phyloP scores from a whole-genome alignment of 1,140 invertebrate genomes.

The Medauroidea extradentata region DNA sequence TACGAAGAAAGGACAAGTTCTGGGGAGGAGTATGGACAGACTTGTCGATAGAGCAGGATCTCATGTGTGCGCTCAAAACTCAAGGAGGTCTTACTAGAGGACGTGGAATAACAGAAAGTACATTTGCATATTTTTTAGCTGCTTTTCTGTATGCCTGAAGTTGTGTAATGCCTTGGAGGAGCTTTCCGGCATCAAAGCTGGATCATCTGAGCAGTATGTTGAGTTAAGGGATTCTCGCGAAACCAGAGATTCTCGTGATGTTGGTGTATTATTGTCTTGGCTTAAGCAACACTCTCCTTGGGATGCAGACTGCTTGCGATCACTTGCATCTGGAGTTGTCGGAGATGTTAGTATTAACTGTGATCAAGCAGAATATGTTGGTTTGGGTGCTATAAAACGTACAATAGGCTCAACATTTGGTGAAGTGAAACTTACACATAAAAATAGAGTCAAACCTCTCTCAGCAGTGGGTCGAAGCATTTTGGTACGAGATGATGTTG shows the following conservation, averaged over 20 bases:
- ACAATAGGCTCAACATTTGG: slow-evolving; percentile 14
- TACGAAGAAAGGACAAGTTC: slow-evolving; percentile 41
- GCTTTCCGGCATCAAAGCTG: slow-evolving; percentile 31
- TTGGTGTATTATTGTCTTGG: slow-evolving; percentile 38
- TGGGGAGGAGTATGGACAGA: slow-evolving; percentile 42
- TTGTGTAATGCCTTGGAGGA: slow-evolving; percentile 30
- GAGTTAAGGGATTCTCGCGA: slow-evolving; percentile 38
- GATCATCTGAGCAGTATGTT: slow-evolving; percentile 41
- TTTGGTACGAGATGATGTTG: slow-evolving; percentile 34
- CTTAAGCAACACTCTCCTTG: slow-evolving; percentile 29
- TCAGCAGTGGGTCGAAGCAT: slow-evolving; percentile 30
- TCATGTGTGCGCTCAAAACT: slow-evolving; percentile 44
- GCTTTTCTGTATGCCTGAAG: slow-evolving; percentile 28
- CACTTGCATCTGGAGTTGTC: slow-evolving; percentile 38
- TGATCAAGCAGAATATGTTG: slow-evolving; percentile 37
- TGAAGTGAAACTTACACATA: slow-evolving; percentile 33
- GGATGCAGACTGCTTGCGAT: slow-evolving; percentile 29
- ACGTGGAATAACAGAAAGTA: slow-evolving; percentile 35
- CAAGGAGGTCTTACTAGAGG: slow-evolving; percentile 36
- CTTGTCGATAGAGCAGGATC: slow-evolving; percentile 38
- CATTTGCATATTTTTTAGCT: slow-evolving; percentile 39
- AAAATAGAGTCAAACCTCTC: slow-evolving; percentile 35
- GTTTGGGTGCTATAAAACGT: slow-evolving; percentile 22
- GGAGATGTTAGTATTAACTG: slow-evolving; percentile 39
- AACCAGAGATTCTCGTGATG: slow-evolving; percentile 36